Percentiles rank a stretch among this genome's conserved stretches.
Conservation (phyloP, 2,888 invertebrate species). For the Oegoconia quadripuncta region DNA sequence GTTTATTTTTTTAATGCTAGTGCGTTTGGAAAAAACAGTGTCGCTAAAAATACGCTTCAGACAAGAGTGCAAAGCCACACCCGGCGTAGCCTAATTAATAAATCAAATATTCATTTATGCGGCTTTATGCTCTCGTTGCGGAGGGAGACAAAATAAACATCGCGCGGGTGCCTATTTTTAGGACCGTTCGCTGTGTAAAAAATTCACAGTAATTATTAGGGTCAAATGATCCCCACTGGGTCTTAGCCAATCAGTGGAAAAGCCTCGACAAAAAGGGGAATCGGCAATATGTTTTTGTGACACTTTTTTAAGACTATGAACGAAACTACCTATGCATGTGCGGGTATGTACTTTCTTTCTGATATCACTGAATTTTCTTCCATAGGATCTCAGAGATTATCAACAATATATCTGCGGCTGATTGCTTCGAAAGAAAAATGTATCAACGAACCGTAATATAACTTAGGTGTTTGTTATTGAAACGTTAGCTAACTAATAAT, state of each 20-base stretch:
- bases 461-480: no score
- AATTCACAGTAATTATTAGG: slow-evolving; percentile 15
- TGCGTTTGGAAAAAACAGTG: neutral
- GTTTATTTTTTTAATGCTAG: no score
- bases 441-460: no score
- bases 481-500: no score
- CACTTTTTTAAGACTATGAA: no score
- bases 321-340: no score
- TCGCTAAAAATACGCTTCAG: slow-evolving; percentile 11
- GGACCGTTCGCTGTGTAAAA: slow-evolving; percentile 19
- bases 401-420: no score
- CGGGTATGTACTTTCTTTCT: no score
- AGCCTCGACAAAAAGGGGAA: slow-evolving; percentile 2
- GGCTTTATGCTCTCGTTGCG: slow-evolving; percentile 26
- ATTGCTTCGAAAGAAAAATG: no score
- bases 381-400: no score
- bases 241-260: slow-evolving; percentile 2
- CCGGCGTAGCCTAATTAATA: slow-evolving; percentile 56
- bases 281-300: neutral
- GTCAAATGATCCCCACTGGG: slow-evolving; percentile 10
- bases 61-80: slow-evolving; percentile 27
- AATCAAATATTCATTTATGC: slow-evolving; percentile 73
- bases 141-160: slow-evolving; percentile 29
- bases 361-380: no score
- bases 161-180: slow-evolving; percentile 18